Conservation (phyloP, 2,113 vertebrate genomes). For the Anguilla rostrata region DNA sequence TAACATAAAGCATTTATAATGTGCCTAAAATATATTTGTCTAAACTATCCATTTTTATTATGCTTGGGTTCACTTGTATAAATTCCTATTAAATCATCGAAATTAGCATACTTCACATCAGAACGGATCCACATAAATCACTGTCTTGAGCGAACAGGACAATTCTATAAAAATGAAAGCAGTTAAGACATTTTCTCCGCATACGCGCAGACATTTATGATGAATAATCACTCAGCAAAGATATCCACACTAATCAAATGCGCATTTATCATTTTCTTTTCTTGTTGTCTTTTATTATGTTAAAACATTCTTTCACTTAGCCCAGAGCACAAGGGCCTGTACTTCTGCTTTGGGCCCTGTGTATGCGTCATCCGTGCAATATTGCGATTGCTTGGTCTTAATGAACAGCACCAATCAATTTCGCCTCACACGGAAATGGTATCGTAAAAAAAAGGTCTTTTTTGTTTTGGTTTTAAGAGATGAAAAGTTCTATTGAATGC, state of each 20-base stretch:
- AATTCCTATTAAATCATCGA: not conserved
- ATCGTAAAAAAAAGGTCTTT: not conserved
- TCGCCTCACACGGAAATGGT: not conserved
- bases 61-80: not conserved
- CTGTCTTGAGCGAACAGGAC: not conserved
- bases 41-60: not conserved
- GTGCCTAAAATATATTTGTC: not conserved
- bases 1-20: not conserved
- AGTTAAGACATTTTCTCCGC: constrained; percentile 6
- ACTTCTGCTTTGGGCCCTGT: not conserved
- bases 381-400: not conserved
- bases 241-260: not conserved
- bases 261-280: not conserved
- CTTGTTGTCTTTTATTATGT: not conserved
- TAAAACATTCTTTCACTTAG: not conserved
- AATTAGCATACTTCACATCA: not conserved
- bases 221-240: not conserved
- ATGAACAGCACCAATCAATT: not conserved
- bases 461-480: not conserved
- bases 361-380: not conserved
- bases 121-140: not conserved
- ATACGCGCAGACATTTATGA: not conserved
- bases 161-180: not conserved
- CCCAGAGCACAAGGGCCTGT: not conserved
- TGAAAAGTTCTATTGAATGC: not conserved